Evolutionary conservation across 2,113 vertebrate species (phyloP), one percentile per base, ranked within the genome.

Genomic region (Microcebus lehilahytsara): DNA sequence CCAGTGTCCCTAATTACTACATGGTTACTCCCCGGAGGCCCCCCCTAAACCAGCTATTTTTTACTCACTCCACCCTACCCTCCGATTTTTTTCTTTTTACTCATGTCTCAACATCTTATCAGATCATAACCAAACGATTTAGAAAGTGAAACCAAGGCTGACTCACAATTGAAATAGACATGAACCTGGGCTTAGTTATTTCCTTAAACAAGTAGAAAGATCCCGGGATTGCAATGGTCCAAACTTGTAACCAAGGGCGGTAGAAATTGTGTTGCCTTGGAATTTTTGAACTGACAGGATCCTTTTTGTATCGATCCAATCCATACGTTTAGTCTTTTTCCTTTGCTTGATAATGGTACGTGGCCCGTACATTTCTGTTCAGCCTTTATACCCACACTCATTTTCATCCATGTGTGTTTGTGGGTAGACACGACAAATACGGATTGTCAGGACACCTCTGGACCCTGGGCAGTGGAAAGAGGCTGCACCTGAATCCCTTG

Each of bases 81-180:
- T 83, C 49, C n/a, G 20, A 60, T 64, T 71, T 80, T 80, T 66
- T 72, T 30, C 46, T 69, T 34, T 79, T 56, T 4, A 34, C 60
- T 95, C 34, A 53, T 94, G 89, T 95, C 81, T 85, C 67, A 72
- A n/a, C 37, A 17, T 92, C 74, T 77, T 40, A 67, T 72, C 71
- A 58, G 91, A 75, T 69, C 88, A 16, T 62, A 25, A 5, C 9
- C 3, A 10, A 40, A 71, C 58, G 67, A 84, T 85, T 92, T 69
- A 91, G 96, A 97, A 97, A 96, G 88, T 72, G 96, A 98, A 97
- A 97, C 83, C 49, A 74, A 74, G 75, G 51, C 37, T 53, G 49
- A 74, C n/a, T 93, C 91, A 58, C 49, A 96, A 89, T 0, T 86
- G 88, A 40, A 96, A 75, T 81, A 91, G 85, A 79, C n/a, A 72